A percentile compares a stretch with the other conserved stretches of the same genome.
Conservation (phyloP, 2,888 invertebrate genomes). For the Dilophus febrilis region DNA sequence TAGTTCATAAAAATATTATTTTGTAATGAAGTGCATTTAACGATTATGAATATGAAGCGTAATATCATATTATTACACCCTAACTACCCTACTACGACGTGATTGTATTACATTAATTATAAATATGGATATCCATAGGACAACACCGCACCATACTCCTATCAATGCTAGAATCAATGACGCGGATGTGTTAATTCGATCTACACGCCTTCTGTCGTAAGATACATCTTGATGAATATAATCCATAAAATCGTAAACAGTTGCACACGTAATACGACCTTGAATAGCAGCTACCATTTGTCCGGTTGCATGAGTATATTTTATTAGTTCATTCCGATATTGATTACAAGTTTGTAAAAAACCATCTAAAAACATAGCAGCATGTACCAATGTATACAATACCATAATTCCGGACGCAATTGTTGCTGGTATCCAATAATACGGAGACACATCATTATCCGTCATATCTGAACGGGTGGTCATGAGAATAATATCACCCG, state of each 20-base stretch:
- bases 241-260: constrained; percentile 71
- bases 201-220: constrained; percentile 43
- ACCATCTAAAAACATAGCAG: constrained; percentile 53
- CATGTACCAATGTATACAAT: constrained; percentile 49
- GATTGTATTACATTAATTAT: constrained; percentile 38
- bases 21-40: too few species aligned
- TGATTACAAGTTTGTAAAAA: constrained; percentile 59
- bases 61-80: constrained; percentile 17
- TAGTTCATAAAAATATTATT: too few species aligned
- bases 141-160: constrained; percentile 42
- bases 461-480: constrained; percentile 41
- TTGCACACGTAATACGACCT: constrained; percentile 48
- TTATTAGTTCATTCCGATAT: constrained; percentile 48
- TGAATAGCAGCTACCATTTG: constrained; percentile 28
- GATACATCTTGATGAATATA: constrained; percentile 52
- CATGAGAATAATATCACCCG: constrained; percentile 49
- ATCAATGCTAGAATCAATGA: constrained; percentile 47
- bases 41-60: too few species aligned
- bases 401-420: constrained; percentile 43
- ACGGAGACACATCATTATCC: constrained; percentile 38
- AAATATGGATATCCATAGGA: constrained; percentile 36
- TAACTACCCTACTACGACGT: constrained; percentile 19
- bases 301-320: constrained; percentile 30
- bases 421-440: constrained; percentile 52
- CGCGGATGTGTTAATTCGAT: constrained; percentile 54